phyloP scores from a whole-genome alignment of 2,797 vertebrate species.

The Bovichtus variegatus region DNA sequence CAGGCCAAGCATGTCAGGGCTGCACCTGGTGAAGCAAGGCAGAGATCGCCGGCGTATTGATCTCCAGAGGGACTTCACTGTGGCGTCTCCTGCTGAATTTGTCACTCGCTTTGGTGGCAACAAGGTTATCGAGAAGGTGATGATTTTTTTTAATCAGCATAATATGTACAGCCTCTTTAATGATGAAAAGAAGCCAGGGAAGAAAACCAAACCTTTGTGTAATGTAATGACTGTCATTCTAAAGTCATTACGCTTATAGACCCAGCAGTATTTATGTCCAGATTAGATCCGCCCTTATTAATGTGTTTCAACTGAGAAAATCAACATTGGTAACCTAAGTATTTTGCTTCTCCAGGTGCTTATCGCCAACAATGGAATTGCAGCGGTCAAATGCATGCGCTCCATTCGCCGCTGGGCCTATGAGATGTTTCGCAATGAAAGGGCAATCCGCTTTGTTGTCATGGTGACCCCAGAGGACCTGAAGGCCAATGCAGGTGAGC shows the following conservation, averaged over 20 bases:
- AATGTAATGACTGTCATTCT: background rate
- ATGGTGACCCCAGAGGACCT: conserved; percentile 99
- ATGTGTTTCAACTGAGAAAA: background rate
- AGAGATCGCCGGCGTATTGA: conserved; percentile 94
- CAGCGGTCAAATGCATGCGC: conserved; percentile 97
- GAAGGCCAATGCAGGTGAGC: conserved; percentile 89
- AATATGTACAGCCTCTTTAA: background rate
- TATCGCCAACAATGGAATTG: conserved; percentile 97
- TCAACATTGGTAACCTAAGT: background rate
- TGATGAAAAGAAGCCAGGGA: background rate
- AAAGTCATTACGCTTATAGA: background rate
- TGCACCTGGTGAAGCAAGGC: conserved; percentile 96
- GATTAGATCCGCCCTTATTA: background rate
- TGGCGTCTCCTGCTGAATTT: conserved; percentile 98
- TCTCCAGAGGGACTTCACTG: conserved; percentile 96
- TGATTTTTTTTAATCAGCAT: background rate
- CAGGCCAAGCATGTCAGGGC: conserved; percentile 98
- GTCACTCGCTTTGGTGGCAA: conserved; percentile 98
- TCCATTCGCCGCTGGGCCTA: conserved; percentile 99
- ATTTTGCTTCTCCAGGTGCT: conserved; percentile 87
- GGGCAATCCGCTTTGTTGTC: conserved; percentile 96
- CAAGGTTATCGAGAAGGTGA: conserved; percentile 98
- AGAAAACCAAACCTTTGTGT: background rate
- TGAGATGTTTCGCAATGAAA: conserved; percentile 99
- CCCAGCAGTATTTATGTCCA: background rate